Conservation (phyloP, 2,113 vertebrate genomes). For the Nycticorax nycticorax region DNA sequence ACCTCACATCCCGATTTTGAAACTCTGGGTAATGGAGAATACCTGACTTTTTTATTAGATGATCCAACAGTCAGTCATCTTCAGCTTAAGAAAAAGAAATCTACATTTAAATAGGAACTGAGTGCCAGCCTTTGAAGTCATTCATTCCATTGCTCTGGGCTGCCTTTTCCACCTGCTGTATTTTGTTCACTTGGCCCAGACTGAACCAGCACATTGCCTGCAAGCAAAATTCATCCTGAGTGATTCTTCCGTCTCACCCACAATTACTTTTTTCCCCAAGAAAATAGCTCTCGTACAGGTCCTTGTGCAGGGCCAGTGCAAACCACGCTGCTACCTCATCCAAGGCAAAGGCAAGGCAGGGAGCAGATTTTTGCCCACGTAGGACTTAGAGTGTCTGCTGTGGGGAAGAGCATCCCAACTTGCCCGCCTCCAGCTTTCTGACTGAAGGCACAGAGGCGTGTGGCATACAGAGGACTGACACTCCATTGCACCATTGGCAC, state of each 20-base stretch:
- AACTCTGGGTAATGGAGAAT: background rate
- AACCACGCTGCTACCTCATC: background rate
- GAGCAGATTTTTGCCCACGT: background rate
- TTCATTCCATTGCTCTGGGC: background rate
- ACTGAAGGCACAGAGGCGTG: accelerated
- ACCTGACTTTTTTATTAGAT: background rate
- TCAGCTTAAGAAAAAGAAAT: background rate
- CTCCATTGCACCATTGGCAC: background rate
- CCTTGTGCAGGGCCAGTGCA: background rate
- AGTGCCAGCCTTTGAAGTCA: background rate
- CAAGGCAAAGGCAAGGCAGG: background rate
- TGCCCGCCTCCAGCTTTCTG: background rate
- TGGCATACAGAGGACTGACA: background rate
- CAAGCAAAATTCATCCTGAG: background rate
- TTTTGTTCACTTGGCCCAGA: background rate
- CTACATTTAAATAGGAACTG: background rate
- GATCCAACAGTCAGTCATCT: background rate
- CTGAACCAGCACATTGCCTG: background rate
- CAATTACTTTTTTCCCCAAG: background rate
- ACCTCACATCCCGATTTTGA: background rate
- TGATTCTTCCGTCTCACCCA: background rate
- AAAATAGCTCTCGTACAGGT: background rate
- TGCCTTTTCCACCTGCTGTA: background rate
- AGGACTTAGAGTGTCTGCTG: background rate
- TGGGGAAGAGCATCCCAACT: background rate